Base-by-base conservation (phyloP, 2,888 invertebrate species). In the Lottia gigantea region DNA sequence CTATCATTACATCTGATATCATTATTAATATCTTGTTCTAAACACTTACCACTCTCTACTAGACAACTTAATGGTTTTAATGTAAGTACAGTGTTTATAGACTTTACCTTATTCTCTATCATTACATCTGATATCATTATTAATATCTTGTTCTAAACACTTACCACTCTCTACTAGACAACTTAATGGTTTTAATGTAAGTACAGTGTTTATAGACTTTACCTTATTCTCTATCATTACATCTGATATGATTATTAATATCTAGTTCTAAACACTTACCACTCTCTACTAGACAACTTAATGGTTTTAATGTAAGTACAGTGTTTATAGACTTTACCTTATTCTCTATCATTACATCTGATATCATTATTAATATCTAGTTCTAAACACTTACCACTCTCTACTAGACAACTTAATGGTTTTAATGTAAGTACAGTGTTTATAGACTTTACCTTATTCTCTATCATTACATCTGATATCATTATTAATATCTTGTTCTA, bases 131-230 rank as follows among this genome's bases (percentile, higher is more conserved):
- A 65, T 82, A 55, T 70, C 77, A 19, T 66, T 75, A 25, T 77
- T 84, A 14, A 67, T 81, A n/a, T 61, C 72, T 11, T 81, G 79
- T 73, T 80, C 82, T 40, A 78, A 76, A 66, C 61, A 71, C 14
- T 71, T 84, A 11, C 79, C 80, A 7, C 15, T 40, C 15, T 80
- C 82, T n/a, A 81, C 79, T 66, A 76, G 83, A 65, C 76, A 74
- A 49, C 74, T 83, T 14, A 83, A 84, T 72, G 80, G 82, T 47
- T 83, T 83, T 64, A 78, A 81, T 76, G n/a, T n/a, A n/a, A n/a
- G 83, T 82, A 75, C 6, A 31, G 31, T 31, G 6, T 31, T 31
- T 31, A 31, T 31, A 31, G 3, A 61, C n/a, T n/a, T n/a, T n/a
- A n/a, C n/a, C n/a, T n/a, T 77, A 82, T 71, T 74, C 79, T 49